Base-by-base conservation (phyloP, 2,113 vertebrate species). In the Carassius auratus region DNA sequence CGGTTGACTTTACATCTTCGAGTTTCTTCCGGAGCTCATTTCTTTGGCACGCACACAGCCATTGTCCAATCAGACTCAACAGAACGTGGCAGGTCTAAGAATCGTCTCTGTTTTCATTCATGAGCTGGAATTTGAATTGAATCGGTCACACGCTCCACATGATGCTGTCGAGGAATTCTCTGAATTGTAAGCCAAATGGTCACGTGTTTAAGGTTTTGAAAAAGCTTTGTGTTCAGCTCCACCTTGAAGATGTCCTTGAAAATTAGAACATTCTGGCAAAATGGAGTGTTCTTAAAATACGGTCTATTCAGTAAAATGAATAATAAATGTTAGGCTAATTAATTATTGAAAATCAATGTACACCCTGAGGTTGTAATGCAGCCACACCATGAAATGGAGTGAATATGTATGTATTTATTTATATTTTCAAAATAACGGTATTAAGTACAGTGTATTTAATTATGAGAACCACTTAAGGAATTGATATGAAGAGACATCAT, bases 21-120 rank as follows among this genome's bases (percentile, higher is more conserved):
- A 76, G 48, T 19, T 55, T 15, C 75, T 26, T 57, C 75, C 15
- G 61, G 76, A 78, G 55, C 21, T 15, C 36, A 66, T 81, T 81
- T 64, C 7, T 81, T n/a, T 19, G 59, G 38, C 59, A 79, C 2
- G 5, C 78, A 23, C n/a, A 45, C 21, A 17, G 1, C 23, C 77
- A 64, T 80, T 50, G 73, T 75, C 76, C 36, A 61, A 14, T 57
- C 57, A 19, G n/a, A n/a, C 13, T 64, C 38, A 42, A 4, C 30
- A 45, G 19, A 21, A 61, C 14, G 5, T n/a, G 6, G 26, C 15
- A 9, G 50, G 48, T 19, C 69, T 73, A 73, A 73, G 19, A n/a
- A 42, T n/a, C n/a, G 69, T 4, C 36, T 42, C 17, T 1, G 10
- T 42, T 71, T n/a, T 71, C 68, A 71, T 42, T 71, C 19, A 21